Base-by-base conservation (phyloP, 2,888 invertebrate species). In the Dendrolimus houi region DNA sequence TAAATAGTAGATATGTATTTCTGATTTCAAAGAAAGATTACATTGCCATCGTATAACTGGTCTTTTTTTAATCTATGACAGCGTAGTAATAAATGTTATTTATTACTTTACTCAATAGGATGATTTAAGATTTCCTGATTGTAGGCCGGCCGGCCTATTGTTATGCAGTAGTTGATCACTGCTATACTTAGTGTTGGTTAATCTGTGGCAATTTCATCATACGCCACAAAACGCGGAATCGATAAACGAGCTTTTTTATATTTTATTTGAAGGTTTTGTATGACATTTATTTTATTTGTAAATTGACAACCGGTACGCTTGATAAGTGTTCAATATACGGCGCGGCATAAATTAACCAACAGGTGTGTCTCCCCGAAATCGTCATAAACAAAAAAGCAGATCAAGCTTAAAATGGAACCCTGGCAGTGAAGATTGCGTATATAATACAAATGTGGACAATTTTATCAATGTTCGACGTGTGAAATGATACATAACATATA, bases 291-390 rank as follows among this genome's bases (percentile, higher is more conserved):
- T 66, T 66, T 64, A 72, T 67, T 71, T 69, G 70, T 72, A 69
- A 69, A 70, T 69, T 67, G 65, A 64, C 61, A 66, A 62, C 61
- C 60, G 60, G 62, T 63, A 59, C 60, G 57, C 63, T 62, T 63
- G 64, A 70, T 71, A 72, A 71, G 71, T 75, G 79, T 71, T 72
- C 70, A 67, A 72, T 75, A 72, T 69, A 67, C 67, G 66, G 67
- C 63, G 64, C 63, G 58, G 71, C 66, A 72, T 78, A 79, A 78
- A 80, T 29, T 77, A 71, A 70, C 71, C 73, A 75, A 80, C 82
- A 82, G 79, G 79, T 82, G 81, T 71, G 66, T 67, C 69, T 74
- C 69, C 69, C 17, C 2, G 6, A 29, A 29, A 29, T 29, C 6
- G 29, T 6, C 29, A 29, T 0, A 29, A 6, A 29, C 29, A 6